Percentiles rank a stretch among this genome's conserved stretches.
Evolutionary conservation across 2,113 vertebrate species (phyloP).

Genomic region (Oceanodroma tethys): DNA sequence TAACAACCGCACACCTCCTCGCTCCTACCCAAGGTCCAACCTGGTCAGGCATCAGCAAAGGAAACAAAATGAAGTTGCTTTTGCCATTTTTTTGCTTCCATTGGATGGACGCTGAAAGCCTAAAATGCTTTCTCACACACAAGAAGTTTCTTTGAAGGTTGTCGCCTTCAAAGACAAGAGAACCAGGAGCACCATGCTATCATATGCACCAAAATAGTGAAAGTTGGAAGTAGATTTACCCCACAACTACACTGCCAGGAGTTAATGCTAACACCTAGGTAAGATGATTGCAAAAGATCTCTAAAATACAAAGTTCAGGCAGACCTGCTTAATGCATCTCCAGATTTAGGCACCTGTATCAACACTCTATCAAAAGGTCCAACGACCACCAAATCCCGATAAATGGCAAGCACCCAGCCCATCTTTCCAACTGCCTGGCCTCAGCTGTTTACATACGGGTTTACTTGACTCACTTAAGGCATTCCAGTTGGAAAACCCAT

Average conservation of each 20-base stretch:
- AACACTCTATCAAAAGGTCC: neutral
- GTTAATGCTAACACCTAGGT: neutral
- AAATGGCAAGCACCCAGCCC: neutral
- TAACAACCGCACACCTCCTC: neutral
- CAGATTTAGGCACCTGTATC: neutral
- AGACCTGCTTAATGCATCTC: neutral
- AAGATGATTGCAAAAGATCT: neutral
- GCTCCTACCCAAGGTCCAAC: rapidly evolving
- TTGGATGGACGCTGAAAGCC: neutral
- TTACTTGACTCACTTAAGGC: neutral
- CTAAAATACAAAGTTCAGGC: neutral
- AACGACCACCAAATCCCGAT: neutral
- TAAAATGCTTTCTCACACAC: neutral
- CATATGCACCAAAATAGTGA: rapidly evolving
- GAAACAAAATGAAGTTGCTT: neutral
- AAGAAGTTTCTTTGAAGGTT: neutral
- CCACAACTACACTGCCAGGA: neutral
- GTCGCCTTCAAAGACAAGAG: neutral
- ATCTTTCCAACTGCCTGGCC: neutral
- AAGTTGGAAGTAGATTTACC: rapidly evolving
- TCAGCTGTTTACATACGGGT: neutral
- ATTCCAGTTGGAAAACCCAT: neutral
- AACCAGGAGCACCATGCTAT: neutral
- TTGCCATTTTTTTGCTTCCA: neutral
- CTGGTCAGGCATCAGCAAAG: neutral